A percentile compares a stretch with the other conserved stretches of the same genome.
Evolutionary conservation across 2,797 vertebrate genomes (phyloP).

Genomic region (Apodemus agrarius): DNA sequence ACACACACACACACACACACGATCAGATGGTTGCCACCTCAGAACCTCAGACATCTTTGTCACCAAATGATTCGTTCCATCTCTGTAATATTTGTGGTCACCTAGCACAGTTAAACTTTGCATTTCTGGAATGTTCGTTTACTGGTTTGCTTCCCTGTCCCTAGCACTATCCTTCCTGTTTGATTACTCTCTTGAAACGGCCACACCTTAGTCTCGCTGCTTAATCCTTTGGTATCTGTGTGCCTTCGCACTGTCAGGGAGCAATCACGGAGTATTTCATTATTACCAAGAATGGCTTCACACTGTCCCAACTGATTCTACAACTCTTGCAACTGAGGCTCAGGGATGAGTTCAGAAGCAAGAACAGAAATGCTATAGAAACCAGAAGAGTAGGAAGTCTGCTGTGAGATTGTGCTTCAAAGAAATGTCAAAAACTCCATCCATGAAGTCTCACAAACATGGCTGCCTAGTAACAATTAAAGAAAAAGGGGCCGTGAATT

Average conservation of each 20-base stretch:
- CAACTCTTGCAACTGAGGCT: neutral
- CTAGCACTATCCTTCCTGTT: conserved; percentile 23
- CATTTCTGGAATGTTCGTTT: conserved; percentile 13
- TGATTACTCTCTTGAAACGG: neutral
- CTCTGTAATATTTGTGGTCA: conserved; percentile 66
- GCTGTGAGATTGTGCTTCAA: neutral
- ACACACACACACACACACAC: neutral
- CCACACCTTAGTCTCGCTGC: neutral
- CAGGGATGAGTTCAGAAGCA: neutral
- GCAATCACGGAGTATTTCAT: neutral
- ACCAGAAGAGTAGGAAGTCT: neutral
- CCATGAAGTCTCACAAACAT: neutral
- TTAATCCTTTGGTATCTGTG: neutral
- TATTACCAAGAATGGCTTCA: neutral
- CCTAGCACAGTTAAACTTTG: conserved; percentile 50
- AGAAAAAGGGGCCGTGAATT: neutral
- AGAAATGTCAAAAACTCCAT: neutral
- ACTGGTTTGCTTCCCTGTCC: neutral
- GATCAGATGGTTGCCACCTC: neutral
- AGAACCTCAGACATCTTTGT: conserved; percentile 34
- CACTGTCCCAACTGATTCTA: neutral
- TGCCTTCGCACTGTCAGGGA: neutral
- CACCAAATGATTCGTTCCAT: conserved; percentile 51
- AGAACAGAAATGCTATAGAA: neutral
- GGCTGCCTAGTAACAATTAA: neutral